Conservation (phyloP, 2,888 invertebrate genomes). For the Trachelus stipa region DNA sequence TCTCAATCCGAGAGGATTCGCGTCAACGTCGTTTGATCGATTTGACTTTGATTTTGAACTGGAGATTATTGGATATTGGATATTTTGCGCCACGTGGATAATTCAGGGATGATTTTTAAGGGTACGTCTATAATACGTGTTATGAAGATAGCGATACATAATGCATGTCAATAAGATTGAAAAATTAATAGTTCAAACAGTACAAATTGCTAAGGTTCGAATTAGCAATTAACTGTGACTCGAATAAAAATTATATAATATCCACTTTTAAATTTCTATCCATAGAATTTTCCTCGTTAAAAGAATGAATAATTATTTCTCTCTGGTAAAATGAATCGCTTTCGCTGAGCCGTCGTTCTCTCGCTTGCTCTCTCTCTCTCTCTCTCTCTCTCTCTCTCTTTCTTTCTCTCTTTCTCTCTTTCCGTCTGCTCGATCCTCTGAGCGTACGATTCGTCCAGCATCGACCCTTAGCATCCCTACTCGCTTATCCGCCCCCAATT, state of each 20-base stretch:
- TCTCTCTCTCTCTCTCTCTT: not conserved
- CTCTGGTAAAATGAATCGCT: constrained; percentile 40
- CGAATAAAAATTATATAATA: constrained; percentile 23
- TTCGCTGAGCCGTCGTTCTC: constrained; percentile 20
- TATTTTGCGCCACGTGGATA: not conserved
- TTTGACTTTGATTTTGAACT: not conserved
- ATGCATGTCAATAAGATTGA: not conserved
- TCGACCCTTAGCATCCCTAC: not conserved
- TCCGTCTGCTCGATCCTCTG: constrained; percentile 34
- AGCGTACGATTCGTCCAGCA: constrained; percentile 14
- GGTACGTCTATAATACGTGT: not conserved
- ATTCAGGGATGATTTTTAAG: not conserved
- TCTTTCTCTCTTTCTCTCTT: constrained; percentile 7
- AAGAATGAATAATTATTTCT: constrained; percentile 48
- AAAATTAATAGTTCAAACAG: not conserved
- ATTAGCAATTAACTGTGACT: not conserved
- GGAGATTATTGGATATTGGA: not conserved
- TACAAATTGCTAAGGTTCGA: not conserved
- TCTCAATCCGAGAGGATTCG: not conserved
- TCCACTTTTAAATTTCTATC: constrained; percentile 17
- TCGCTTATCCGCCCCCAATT: constrained; percentile 40
- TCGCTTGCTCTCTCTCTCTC: not conserved
- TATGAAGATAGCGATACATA: not conserved
- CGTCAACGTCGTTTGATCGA: not conserved
- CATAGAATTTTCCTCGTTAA: constrained; percentile 20